A percentile compares a stretch with the other conserved stretches of the same genome.
Conservation (phyloP, 2,888 invertebrate species). For the Cheilosia variabilis region DNA sequence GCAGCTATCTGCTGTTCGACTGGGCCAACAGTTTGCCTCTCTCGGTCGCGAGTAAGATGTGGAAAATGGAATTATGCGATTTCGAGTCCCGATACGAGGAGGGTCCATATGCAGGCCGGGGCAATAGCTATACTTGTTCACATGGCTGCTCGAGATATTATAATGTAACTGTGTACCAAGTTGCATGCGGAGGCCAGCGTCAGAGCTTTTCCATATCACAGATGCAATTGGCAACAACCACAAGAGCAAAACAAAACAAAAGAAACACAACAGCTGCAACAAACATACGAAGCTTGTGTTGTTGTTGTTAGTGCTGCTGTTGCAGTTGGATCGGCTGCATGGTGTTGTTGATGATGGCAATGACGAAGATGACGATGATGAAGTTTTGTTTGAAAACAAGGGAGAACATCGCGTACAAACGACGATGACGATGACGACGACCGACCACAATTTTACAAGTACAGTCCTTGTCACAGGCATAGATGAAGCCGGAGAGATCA, state of each 20-base stretch:
- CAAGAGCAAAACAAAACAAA: conserved; percentile 25
- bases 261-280: conserved; percentile 59
- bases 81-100: conserved; percentile 63
- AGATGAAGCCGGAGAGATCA: conserved; percentile 71
- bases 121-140: conserved; percentile 72
- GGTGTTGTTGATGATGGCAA: conserved; percentile 62
- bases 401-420: conserved; percentile 64
- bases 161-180: conserved; percentile 70
- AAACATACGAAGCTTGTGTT: conserved; percentile 11
- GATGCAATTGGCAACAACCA: conserved; percentile 55
- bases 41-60: conserved; percentile 66
- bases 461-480: conserved; percentile 74
- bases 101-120: conserved; percentile 65
- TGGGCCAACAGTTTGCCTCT: conserved; percentile 55
- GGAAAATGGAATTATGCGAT: conserved; percentile 74
- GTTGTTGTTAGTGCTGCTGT: conserved; percentile 13
- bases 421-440: conserved; percentile 36
- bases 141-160: conserved; percentile 72
- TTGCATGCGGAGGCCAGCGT: conserved; percentile 57
- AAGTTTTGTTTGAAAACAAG: conserved; percentile 66
- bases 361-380: conserved; percentile 66
- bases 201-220: conserved; percentile 67
- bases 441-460: conserved; percentile 71
- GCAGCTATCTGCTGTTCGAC: conserved; percentile 20
- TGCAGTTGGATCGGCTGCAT: conserved; percentile 25